Base-by-base conservation (phyloP, 1,140 invertebrate genomes). In the Asbolus verrucosus region DNA sequence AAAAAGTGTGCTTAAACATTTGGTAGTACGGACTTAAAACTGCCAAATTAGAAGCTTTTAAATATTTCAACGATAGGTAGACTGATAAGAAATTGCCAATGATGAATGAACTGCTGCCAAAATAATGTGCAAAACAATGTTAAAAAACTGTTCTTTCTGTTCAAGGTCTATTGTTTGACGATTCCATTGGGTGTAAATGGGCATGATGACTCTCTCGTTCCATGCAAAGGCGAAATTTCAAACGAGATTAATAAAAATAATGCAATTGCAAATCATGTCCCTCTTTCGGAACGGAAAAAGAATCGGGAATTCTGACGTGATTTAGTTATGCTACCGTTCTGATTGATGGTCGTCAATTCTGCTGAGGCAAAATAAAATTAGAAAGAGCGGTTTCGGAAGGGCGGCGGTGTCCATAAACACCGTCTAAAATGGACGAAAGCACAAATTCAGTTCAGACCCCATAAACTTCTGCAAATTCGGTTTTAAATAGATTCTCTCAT, bases 381-480 rank as follows among this genome's bases (percentile, higher is more conserved):
- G 46, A 16, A 27, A 14, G 11, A 27, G 46, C 46, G 46, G 46
- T 54, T 54, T 54, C 21, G 46, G 21, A 54, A 54, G 46, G 27
- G 46, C 46, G 46, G 11, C 46, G 46, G 43, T 54, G 19, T 54
- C 19, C 21, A 54, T 54, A 54, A 54, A 54, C 46, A 21, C 46
- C 27, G 46, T 54, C 19, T 54, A 54, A 54, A 54, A 27, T 54
- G 46, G 19, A 54, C 46, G 46, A 54, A 13, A 27, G 46, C 46
- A 54, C 46, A 54, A 54, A 54, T 54, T 54, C 11, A 54, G 46
- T 54, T 54, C 46, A 54, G 11, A 8, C 19, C 46, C 13, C 46
- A 27, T 54, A 54, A 54, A 54, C n/a, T 54, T 54, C 27, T 54
- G 46, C 46, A 54, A 54, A 54, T 54, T 54, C 13, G 46, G 46